Evolutionary conservation across 2,113 vertebrate species (phyloP).

Genomic region (Tragelaphus imberbis): DNA sequence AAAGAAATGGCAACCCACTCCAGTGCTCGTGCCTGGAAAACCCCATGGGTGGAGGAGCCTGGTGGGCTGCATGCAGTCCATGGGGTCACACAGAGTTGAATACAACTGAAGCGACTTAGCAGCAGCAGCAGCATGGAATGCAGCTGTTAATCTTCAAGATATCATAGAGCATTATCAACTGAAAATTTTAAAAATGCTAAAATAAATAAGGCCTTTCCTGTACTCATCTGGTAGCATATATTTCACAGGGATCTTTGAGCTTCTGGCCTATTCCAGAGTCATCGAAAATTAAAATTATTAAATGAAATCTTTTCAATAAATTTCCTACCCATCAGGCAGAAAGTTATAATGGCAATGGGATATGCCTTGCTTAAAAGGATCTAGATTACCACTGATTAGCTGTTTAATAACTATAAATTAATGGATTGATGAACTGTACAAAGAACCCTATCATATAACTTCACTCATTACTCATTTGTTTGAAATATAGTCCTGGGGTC

Average conservation of each 20-base stretch:
- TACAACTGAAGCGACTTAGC: accelerated
- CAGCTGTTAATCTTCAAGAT: constrained; percentile 42
- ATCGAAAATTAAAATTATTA: constrained; percentile 32
- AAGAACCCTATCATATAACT: neutral
- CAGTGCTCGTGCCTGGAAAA: no score
- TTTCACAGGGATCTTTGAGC: neutral
- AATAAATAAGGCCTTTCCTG: constrained; percentile 21
- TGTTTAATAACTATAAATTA: neutral
- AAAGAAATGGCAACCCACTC: no score
- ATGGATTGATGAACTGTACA: neutral
- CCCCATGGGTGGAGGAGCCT: accelerated
- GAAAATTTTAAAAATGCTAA: constrained; percentile 50
- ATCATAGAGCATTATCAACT: constrained; percentile 3
- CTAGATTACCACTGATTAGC: neutral
- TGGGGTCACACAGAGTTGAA: no score
- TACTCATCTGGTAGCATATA: constrained; percentile 47
- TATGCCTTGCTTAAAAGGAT: neutral
- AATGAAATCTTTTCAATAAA: neutral
- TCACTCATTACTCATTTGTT: neutral
- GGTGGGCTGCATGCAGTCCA: no score
- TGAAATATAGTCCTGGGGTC: neutral
- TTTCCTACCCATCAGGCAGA: neutral
- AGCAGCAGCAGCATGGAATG: neutral
- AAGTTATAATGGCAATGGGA: constrained; percentile 13
- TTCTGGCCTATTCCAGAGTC: neutral